Percentiles rank a stretch among this genome's conserved stretches.
Conservation (phyloP, 2,113 vertebrate species). For the Bufo bufo region DNA sequence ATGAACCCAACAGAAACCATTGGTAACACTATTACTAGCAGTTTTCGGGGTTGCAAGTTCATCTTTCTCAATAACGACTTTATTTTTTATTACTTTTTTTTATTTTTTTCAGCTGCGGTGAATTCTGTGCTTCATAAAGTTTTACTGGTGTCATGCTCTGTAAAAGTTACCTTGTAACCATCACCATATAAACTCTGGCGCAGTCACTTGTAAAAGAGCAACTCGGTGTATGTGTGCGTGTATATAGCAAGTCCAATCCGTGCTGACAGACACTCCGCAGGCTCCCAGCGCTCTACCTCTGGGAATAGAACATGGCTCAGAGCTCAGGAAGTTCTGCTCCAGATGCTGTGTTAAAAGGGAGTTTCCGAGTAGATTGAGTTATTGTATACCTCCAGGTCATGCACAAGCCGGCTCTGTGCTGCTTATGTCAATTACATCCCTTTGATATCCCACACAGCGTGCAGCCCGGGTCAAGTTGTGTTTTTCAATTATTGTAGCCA, state of each 20-base stretch:
- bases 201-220: conserved; percentile 26
- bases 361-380: conserved; percentile 50
- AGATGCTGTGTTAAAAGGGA: conserved; percentile 44
- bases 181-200: conserved; percentile 27
- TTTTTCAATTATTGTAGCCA: conserved; percentile 50
- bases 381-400: conserved; percentile 53
- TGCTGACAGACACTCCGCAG: conserved; percentile 51
- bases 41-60: conserved; percentile 17
- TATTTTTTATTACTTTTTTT: background rate
- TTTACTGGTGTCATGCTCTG: conserved; percentile 43
- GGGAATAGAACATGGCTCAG: conserved; percentile 45
- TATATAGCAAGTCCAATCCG: background rate
- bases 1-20: conserved; percentile 2
- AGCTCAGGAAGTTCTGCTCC: conserved; percentile 43
- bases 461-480: conserved; percentile 35
- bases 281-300: conserved; percentile 24
- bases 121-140: conserved; percentile 33
- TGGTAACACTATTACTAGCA: background rate
- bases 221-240: background rate
- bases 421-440: conserved; percentile 50
- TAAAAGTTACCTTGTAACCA: conserved; percentile 41
- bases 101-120: background rate
- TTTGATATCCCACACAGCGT: conserved; percentile 46
- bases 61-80: conserved; percentile 21
- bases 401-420: conserved; percentile 34